phyloP scores from a whole-genome alignment of 1,140 invertebrate genomes.

The Eumeta japonica region DNA sequence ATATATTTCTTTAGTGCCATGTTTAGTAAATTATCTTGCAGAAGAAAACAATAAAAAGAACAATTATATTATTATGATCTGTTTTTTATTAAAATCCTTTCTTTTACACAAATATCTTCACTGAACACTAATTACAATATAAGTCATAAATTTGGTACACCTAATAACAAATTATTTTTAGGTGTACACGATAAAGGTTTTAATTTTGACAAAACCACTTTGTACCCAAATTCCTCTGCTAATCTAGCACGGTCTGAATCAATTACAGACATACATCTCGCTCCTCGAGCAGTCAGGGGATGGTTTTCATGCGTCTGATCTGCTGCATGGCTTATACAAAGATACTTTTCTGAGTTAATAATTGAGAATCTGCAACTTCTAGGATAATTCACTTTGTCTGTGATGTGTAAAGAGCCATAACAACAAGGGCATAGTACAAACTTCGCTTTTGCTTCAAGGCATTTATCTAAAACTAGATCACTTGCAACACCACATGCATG shows the following conservation, averaged over 20 bases:
- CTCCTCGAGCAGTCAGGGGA: constrained; percentile 51
- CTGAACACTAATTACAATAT: too few species aligned
- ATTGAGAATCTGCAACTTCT: constrained; percentile 62
- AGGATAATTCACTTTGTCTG: constrained; percentile 73
- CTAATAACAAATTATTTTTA: constrained; percentile 91
- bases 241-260: constrained; percentile 80
- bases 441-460: constrained; percentile 70
- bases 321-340: constrained; percentile 82
- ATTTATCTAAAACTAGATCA: constrained; percentile 87
- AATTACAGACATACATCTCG: constrained; percentile 80
- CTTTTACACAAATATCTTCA: too few species aligned
- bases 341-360: constrained; percentile 66
- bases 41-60: too few species aligned
- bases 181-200: constrained; percentile 81
- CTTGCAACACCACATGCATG: constrained; percentile 95
- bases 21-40: too few species aligned
- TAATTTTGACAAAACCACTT: constrained; percentile 72
- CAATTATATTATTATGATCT: too few species aligned
- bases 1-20: too few species aligned
- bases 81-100: too few species aligned
- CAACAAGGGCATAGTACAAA: constrained; percentile 94
- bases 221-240: constrained; percentile 74
- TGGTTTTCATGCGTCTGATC: constrained; percentile 82
- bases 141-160: constrained; percentile 55
- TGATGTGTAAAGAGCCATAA: constrained; percentile 81